Evolutionary conservation across 2,888 invertebrate species (phyloP), one percentile per base, ranked within the genome.

Genomic region (Spicauda simplicius): DNA sequence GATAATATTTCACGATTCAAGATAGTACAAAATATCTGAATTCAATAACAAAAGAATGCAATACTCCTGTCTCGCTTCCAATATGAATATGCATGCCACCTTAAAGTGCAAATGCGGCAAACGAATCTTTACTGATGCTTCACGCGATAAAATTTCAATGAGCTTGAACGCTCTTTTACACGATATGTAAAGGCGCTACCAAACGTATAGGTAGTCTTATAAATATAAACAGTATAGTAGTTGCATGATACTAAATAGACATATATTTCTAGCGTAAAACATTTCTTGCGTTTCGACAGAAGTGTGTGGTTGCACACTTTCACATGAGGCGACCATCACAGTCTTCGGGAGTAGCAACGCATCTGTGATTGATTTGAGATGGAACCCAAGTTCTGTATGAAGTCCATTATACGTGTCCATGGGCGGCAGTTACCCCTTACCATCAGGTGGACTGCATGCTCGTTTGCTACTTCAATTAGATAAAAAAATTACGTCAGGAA

Each of bases 121-220:
- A 66, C 66, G 66, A 66, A 66, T 66, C 66, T 66, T 66, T 66
- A 66, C 66, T 66, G 66, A 66, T 66, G 66, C 66, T 67, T 67
- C 56, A 30, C 20, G 55, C 61, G 66, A 67, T 67, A 67, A 67
- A 67, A 67, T 61, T 61, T 67, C 67, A 67, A 67, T 67, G 67
- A 61, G 60, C 52, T 66, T 56, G 61, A 67, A 67, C 61, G 67
- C 37, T 67, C 67, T 67, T 61, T 67, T 67, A 52, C 61, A 56
- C 54, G 25, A 67, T 61, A 67, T 67, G 61, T 56, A 66, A 60
- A 25, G 53, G 33, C 50, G 60, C 61, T 67, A 67, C 8, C 33
- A 50, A 60, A 33, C 37, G 53, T 55, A 14, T 18, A 64, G 16
- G n/a, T 48, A 60, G 33, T 60, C 54, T n/a, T 37, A 20, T 60